These are phyloP conservation scores for Plutomurus gul DNA, from an alignment of 1,140 invertebrate species.

Conservation along the genomic window DNA sequence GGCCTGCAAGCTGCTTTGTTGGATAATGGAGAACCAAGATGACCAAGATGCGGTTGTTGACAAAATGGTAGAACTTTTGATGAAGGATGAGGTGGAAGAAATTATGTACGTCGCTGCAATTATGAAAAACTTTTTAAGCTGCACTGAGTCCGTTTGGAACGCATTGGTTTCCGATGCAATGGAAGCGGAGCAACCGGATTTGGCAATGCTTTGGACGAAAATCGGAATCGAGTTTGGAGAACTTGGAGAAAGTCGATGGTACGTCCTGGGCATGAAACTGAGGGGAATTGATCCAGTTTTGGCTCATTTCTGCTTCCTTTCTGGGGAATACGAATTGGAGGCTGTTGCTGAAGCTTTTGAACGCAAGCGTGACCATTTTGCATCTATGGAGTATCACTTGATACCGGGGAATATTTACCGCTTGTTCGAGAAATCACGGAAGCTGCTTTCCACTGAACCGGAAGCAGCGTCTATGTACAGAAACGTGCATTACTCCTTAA, in stretches of 20 bases:
- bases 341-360: conserved; percentile 24
- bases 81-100: background rate
- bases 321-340: background rate
- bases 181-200: conserved; percentile 12
- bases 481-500: background rate
- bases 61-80: background rate
- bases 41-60: background rate
- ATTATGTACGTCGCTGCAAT: conserved; percentile 27
- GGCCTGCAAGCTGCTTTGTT: background rate
- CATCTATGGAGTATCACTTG: conserved; percentile 8
- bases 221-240: background rate
- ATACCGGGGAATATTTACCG: background rate
- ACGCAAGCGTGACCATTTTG: conserved; percentile 5
- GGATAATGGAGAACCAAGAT: background rate
- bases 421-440: background rate
- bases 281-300: conserved; percentile 4
- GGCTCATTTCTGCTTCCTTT: conserved; percentile 41
- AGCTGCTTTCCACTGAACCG: background rate
- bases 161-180: conserved; percentile 24
- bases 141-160: background rate
- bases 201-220: conserved; percentile 46
- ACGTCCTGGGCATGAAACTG: conserved; percentile 6
- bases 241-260: background rate
- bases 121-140: conserved; percentile 17
- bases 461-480: background rate